phyloP scores from a whole-genome alignment of 2,797 vertebrate species.

The Epinephelus malabaricus region DNA sequence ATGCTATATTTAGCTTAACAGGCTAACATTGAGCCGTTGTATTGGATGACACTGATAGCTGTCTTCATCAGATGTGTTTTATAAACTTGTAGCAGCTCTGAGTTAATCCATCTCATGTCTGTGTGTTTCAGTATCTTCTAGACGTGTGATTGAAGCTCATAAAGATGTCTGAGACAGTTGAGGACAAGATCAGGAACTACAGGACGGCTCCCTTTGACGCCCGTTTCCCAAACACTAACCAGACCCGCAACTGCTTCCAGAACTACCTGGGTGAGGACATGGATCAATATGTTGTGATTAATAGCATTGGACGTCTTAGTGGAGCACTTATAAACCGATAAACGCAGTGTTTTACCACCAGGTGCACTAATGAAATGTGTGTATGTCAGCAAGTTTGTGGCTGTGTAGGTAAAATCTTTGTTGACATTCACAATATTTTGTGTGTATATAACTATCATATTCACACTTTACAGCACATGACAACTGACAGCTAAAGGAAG shows the following conservation, averaged over 20 bases:
- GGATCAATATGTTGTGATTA: background rate
- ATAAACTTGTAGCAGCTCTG: rapidly evolving
- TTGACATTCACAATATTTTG: background rate
- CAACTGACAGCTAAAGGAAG: background rate
- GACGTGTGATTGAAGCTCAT: background rate
- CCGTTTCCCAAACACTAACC: conserved; percentile 89
- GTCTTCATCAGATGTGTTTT: background rate
- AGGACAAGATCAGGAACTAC: conserved; percentile 86
- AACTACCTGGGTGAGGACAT: conserved; percentile 86
- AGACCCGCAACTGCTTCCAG: conserved; percentile 89
- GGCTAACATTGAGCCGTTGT: background rate
- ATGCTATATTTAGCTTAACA: conserved; percentile 15
- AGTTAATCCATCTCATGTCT: background rate
- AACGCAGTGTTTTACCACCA: background rate
- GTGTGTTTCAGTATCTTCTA: conserved; percentile 3
- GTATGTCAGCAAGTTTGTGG: background rate
- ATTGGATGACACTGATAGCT: background rate
- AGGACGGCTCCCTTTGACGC: conserved; percentile 89
- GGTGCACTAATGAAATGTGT: background rate
- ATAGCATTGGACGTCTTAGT: no score
- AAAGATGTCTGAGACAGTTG: conserved; percentile 82
- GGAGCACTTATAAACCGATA: background rate
- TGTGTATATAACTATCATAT: background rate
- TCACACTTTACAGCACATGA: background rate
- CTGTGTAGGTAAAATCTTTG: background rate